Evolutionary conservation across 1,140 invertebrate genomes (phyloP).

Genomic region (Spodoptera litura): DNA sequence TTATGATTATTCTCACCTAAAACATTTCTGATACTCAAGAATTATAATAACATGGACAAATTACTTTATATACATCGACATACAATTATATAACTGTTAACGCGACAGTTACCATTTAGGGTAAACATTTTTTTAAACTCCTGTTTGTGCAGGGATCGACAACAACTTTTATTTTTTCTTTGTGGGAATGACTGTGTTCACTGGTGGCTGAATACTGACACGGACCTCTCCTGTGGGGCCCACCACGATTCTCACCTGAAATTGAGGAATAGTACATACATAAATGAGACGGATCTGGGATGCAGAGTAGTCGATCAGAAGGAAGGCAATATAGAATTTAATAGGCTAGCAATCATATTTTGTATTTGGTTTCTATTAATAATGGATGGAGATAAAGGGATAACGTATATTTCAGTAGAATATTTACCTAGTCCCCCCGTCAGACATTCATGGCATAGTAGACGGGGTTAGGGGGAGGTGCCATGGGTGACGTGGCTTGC

Average conservation of each 20-base stretch:
- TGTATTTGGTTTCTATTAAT: too few species aligned
- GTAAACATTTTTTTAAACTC: constrained; percentile 13
- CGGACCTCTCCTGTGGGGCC: constrained; percentile 68
- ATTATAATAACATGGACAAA: neutral
- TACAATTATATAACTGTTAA: neutral
- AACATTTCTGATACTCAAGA: neutral
- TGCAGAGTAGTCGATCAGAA: too few species aligned
- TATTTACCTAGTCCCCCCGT: constrained; percentile 84
- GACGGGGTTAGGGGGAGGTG: constrained; percentile 82
- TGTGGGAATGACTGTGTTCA: constrained; percentile 17
- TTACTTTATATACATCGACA: constrained; percentile 26
- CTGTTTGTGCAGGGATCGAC: neutral
- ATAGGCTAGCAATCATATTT: too few species aligned
- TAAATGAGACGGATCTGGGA: neutral
- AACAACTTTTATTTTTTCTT: constrained; percentile 38
- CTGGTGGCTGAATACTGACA: constrained; percentile 63
- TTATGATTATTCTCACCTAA: neutral
- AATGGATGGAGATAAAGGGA: too few species aligned
- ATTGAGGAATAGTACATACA: constrained; percentile 4
- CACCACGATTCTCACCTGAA: constrained; percentile 76
- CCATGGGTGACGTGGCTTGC: constrained; percentile 74
- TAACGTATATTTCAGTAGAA: neutral
- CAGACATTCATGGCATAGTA: constrained; percentile 88
- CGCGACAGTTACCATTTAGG: neutral
- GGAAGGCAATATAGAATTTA: too few species aligned